phyloP scores from a whole-genome alignment of 2,797 vertebrate genomes.

The Borostomias antarcticus region DNA sequence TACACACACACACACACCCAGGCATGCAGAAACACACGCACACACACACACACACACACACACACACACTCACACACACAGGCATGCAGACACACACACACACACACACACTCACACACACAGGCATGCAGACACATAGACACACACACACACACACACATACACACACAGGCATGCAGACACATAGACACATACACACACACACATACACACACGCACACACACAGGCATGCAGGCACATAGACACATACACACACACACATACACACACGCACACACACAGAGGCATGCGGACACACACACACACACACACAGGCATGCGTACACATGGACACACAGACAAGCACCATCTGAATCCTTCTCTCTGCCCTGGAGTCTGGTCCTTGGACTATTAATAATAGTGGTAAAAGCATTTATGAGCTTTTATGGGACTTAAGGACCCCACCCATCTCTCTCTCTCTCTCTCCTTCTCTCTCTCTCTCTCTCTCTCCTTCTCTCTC shows the following conservation, averaged over 20 bases:
- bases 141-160: slow-evolving; percentile 8
- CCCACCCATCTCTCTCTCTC: neutral
- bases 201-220: slow-evolving; percentile 6
- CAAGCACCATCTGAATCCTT: neutral
- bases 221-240: slow-evolving; percentile 1
- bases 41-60: slow-evolving; percentile 10
- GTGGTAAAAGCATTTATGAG: neutral
- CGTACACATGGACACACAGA: no score
- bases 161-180: slow-evolving; percentile 6
- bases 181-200: slow-evolving; percentile 10
- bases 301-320: slow-evolving; percentile 16
- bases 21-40: no score
- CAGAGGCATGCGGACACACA: neutral
- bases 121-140: neutral
- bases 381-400: no score
- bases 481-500: neutral
- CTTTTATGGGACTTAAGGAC: neutral
- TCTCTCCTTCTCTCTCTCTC: neutral
- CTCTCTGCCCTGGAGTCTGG: neutral
- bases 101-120: slow-evolving; percentile 12
- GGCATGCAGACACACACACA: no score
- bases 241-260: slow-evolving; percentile 4
- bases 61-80: slow-evolving; percentile 27
- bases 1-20: no score
- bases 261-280: slow-evolving; percentile 12